Conservation (phyloP, 2,888 invertebrate genomes). For the Gari tellinella region DNA sequence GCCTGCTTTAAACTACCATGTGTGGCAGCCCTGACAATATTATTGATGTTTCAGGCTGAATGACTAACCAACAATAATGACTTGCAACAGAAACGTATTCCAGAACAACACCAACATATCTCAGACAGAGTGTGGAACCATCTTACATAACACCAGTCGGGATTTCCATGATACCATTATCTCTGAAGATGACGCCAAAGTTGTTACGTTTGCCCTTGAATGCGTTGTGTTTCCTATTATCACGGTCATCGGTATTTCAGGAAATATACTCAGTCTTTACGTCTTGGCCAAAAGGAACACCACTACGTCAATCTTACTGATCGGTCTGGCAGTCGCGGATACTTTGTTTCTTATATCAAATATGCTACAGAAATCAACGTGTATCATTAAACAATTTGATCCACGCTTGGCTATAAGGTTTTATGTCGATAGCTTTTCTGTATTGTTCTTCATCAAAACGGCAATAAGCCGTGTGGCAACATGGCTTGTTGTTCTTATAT, state of each 20-base stretch:
- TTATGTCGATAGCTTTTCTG: conserved; percentile 15
- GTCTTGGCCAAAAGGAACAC: conserved; percentile 19
- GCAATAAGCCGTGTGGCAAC: conserved; percentile 34
- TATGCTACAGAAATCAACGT: conserved; percentile 17
- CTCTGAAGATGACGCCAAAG: not conserved
- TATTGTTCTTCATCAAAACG: conserved; percentile 33
- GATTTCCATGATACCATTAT: not conserved
- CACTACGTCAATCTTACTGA: conserved; percentile 21
- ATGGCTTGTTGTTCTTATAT: conserved; percentile 34
- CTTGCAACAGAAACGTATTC: too few species aligned
- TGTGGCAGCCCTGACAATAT: too few species aligned
- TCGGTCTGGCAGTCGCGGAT: conserved; percentile 29
- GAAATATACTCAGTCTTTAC: conserved; percentile 33
- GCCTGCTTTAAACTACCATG: too few species aligned
- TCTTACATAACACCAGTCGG: too few species aligned
- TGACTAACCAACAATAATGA: too few species aligned
- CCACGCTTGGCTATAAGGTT: conserved; percentile 10
- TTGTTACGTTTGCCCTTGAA: conserved; percentile 12
- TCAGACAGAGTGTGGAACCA: too few species aligned
- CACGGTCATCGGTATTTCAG: conserved; percentile 26
- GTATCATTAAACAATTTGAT: conserved; percentile 43
- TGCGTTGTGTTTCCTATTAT: conserved; percentile 40
- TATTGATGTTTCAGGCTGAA: too few species aligned
- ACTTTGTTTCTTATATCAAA: conserved; percentile 22
- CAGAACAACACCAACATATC: too few species aligned